phyloP scores from a whole-genome alignment of 2,888 invertebrate genomes.

The Caenorhabditis macrosperma region DNA sequence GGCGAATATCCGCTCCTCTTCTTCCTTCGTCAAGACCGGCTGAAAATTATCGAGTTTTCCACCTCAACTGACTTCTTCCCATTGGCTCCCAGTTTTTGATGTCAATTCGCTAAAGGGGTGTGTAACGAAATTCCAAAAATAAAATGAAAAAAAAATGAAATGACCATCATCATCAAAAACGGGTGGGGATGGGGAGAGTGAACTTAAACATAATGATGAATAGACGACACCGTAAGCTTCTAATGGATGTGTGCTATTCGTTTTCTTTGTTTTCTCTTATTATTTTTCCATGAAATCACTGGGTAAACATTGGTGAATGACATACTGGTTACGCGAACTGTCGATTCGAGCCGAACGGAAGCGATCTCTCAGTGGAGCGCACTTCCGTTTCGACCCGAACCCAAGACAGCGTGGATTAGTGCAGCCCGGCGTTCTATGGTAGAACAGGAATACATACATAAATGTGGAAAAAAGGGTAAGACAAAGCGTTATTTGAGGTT shows the following conservation, averaged over 20 bases:
- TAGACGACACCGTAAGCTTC: constrained; percentile 23
- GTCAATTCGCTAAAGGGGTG: constrained; percentile 10
- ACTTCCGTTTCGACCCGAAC: background rate
- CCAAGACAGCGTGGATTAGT: constrained; percentile 39
- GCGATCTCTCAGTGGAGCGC: background rate
- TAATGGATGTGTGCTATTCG: background rate
- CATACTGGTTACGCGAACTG: constrained; percentile 23
- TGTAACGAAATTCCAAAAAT: constrained; percentile 4
- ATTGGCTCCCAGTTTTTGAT: background rate
- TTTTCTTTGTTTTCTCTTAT: background rate
- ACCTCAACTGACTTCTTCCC: background rate
- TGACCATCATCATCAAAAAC: constrained; percentile 11
- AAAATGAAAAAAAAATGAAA: background rate
- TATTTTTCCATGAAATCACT: constrained; percentile 22
- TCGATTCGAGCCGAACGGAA: background rate
- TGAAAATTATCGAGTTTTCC: constrained; percentile 64
- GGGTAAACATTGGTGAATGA: constrained; percentile 38
- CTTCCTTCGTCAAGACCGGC: constrained; percentile 81
- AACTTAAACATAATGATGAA: no score
- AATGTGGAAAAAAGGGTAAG: constrained; percentile 15
- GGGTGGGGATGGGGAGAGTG: background rate
- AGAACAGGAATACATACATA: constrained; percentile 3
- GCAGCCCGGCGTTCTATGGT: constrained; percentile 35
- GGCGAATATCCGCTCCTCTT: constrained; percentile 82
- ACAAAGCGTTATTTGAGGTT: constrained; percentile 29